These are phyloP conservation scores for Cotesia glomerata DNA, from an alignment of 1,140 invertebrate species.

Conservation along the genomic window DNA sequence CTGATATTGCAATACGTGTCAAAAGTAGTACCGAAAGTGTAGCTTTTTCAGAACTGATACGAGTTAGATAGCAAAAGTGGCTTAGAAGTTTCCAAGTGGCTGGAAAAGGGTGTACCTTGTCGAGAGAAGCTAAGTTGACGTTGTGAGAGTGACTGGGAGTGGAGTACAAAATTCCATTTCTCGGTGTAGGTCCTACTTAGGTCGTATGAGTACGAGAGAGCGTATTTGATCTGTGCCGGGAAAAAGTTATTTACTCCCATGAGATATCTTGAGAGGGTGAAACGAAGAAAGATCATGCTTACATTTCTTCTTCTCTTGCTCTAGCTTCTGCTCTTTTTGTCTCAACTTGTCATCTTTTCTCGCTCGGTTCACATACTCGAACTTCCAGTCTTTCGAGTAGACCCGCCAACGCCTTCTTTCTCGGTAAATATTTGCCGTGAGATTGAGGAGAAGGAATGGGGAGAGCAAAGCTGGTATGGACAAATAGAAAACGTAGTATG, in stretches of 20 bases:
- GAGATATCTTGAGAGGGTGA: constrained; percentile 1
- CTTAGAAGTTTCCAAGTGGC: constrained; percentile 1
- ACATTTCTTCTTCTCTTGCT: not conserved
- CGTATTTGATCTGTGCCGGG: not conserved
- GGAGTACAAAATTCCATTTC: constrained; percentile 2
- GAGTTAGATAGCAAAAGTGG: not conserved
- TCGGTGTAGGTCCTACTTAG: not conserved
- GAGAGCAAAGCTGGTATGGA: not conserved
- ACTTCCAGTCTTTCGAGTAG: not conserved
- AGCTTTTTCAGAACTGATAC: not conserved
- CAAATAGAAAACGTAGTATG: constrained; percentile 11
- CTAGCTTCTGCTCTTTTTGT: not conserved
- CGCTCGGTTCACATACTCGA: constrained; percentile 24
- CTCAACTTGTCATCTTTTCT: constrained; percentile 19
- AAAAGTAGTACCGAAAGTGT: not conserved
- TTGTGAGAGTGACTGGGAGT: not conserved
- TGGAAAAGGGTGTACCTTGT: not conserved
- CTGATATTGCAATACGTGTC: not conserved
- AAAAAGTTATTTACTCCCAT: constrained; percentile 19
- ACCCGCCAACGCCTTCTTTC: not conserved
- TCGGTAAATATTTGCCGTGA: constrained; percentile 18
- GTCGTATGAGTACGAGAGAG: not conserved
- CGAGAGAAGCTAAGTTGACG: constrained; percentile 5
- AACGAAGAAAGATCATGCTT: constrained; percentile 1
- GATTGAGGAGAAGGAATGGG: not conserved